Percentiles rank a stretch among this genome's conserved stretches.
These are phyloP conservation scores for Drosophila sp. DNA, from an alignment of 1,140 invertebrate genomes.

Conservation along the genomic window DNA sequence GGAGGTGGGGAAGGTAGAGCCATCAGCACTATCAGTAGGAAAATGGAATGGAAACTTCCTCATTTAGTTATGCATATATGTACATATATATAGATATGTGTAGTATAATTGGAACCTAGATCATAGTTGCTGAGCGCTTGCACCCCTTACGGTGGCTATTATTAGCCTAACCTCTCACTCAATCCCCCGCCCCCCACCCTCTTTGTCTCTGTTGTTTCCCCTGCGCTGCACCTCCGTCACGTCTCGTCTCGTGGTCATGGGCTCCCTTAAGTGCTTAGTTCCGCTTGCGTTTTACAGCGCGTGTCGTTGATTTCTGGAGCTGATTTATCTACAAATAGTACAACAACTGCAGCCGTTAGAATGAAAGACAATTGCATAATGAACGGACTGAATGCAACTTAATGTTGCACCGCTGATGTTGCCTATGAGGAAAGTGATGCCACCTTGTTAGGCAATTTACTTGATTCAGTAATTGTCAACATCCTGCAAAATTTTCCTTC, in stretches of 20 bases:
- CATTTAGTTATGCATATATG: constrained; percentile 44
- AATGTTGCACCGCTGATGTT: constrained; percentile 6
- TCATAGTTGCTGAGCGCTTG: constrained; percentile 42
- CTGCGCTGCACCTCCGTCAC: background rate
- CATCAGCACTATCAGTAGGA: constrained; percentile 18
- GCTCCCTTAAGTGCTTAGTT: constrained; percentile 73
- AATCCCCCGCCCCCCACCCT: background rate
- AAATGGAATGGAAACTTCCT: constrained; percentile 48
- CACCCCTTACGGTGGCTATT: constrained; percentile 65
- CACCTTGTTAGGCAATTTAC: constrained; percentile 56
- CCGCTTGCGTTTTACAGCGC: constrained; percentile 56
- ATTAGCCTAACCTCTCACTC: constrained; percentile 45
- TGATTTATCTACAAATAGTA: constrained; percentile 25
- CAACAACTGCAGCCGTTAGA: constrained; percentile 57
- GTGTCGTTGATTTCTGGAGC: constrained; percentile 29
- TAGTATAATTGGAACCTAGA: constrained; percentile 58
- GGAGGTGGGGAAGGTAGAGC: constrained; percentile 22
- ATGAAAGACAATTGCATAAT: constrained; percentile 70
- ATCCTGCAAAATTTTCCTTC: constrained; percentile 51
- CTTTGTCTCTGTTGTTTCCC: background rate
- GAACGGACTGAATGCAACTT: constrained; percentile 30
- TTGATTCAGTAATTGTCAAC: constrained; percentile 70
- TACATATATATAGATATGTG: constrained; percentile 41
- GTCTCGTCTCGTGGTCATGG: constrained; percentile 12
- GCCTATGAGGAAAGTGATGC: constrained; percentile 39